phyloP scores from a whole-genome alignment of 2,113 vertebrate species.

The Pelvicachromis taeniatus region DNA sequence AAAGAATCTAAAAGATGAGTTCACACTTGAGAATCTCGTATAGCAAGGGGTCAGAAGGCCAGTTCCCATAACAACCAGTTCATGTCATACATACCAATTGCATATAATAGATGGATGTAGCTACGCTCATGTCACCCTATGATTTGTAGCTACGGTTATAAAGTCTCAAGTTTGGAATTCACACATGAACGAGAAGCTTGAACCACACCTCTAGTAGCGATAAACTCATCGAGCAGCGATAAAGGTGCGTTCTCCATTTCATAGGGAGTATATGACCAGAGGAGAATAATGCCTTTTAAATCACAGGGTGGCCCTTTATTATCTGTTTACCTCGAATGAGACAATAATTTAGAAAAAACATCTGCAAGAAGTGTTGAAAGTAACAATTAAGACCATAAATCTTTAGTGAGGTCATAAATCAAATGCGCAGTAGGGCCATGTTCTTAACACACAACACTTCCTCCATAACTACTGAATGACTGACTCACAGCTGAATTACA shows the following conservation, averaged over 20 bases:
- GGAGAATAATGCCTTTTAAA: not conserved
- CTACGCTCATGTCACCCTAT: not conserved
- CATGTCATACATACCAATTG: not conserved
- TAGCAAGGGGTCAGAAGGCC: not conserved
- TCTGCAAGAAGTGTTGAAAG: rapidly evolving
- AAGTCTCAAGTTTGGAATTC: not conserved
- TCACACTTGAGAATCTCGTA: not conserved
- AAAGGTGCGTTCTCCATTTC: too few relatives aligned
- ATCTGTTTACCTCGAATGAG: not conserved
- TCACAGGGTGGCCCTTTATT: not conserved
- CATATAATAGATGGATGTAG: not conserved
- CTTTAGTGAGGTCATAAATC: not conserved
- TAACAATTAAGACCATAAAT: not conserved
- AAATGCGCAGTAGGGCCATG: not conserved
- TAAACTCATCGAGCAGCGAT: not conserved
- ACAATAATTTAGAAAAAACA: not conserved
- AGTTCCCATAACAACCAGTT: not conserved
- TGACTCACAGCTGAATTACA: not conserved
- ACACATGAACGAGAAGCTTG: not conserved
- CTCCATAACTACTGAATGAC: not conserved
- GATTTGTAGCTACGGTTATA: not conserved
- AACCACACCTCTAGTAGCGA: not conserved
- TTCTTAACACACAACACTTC: not conserved
- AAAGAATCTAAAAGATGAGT: not conserved
- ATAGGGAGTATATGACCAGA: not conserved